phyloP scores from a whole-genome alignment of 1,140 invertebrate genomes.

The Stegodyphus dumicola region DNA sequence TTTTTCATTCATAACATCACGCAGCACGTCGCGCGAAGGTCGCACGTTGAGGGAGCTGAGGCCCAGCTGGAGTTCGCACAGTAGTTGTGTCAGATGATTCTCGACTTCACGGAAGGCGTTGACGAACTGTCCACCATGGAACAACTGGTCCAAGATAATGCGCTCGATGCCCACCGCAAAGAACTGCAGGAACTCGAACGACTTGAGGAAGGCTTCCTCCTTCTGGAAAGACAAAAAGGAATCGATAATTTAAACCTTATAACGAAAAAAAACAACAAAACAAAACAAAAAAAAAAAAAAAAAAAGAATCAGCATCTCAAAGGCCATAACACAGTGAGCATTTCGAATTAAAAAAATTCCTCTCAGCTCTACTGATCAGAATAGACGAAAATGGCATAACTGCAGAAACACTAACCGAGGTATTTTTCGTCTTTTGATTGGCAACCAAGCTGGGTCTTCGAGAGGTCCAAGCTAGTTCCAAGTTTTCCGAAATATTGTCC shows the following conservation, averaged over 20 bases:
- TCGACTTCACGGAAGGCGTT: constrained; percentile 73
- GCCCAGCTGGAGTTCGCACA: constrained; percentile 74
- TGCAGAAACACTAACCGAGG: not conserved
- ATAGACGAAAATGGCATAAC: constrained; percentile 21
- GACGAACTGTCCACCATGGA: constrained; percentile 70
- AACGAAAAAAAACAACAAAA: too few relatives aligned
- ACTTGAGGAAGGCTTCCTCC: constrained; percentile 8
- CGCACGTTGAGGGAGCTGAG: constrained; percentile 72
- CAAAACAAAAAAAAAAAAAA: too few relatives aligned
- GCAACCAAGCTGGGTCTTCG: too few relatives aligned
- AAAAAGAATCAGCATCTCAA: too few relatives aligned
- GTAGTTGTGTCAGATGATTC: constrained; percentile 72
- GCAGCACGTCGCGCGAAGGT: constrained; percentile 70
- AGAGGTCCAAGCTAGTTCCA: too few relatives aligned
- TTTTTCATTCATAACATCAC: constrained; percentile 73
- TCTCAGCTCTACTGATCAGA: not conserved
- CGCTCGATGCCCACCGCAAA: constrained; percentile 77
- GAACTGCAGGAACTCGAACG: constrained; percentile 71
- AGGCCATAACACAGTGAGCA: too few relatives aligned
- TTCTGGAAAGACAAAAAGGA: not conserved
- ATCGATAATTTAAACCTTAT: not conserved
- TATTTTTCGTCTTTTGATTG: too few relatives aligned
- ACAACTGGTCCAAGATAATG: constrained; percentile 75
- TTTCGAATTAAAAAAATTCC: too few relatives aligned
- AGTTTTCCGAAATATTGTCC: too few relatives aligned